These are phyloP conservation scores for Cyprinodon diabolis DNA, from an alignment of 2,797 vertebrate genomes.

Conservation along the genomic window DNA sequence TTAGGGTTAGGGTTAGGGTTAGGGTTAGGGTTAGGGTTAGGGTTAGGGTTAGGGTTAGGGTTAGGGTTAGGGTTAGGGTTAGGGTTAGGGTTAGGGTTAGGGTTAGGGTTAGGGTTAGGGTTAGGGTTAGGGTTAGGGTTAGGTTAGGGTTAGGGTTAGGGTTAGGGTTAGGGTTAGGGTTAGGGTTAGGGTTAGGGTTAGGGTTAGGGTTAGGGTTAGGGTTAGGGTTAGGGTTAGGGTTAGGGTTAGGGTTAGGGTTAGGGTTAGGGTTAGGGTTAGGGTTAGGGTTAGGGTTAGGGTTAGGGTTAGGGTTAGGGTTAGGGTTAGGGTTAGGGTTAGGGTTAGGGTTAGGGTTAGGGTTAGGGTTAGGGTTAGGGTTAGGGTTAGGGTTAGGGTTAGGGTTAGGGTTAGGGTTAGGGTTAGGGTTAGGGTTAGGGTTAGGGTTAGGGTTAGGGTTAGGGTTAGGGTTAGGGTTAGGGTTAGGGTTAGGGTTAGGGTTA, in stretches of 20 bases:
- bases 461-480: background rate
- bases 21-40: constrained; percentile 1
- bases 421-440: background rate
- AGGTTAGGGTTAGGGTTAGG: constrained; percentile 10
- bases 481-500: background rate
- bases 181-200: background rate
- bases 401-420: background rate
- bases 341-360: constrained; percentile 6
- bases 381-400: constrained; percentile 3
- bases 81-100: constrained; percentile 12
- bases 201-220: background rate
- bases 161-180: constrained; percentile 1
- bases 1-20: constrained; percentile 1
- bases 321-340: constrained; percentile 5
- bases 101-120: constrained; percentile 18
- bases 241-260: background rate
- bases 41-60: background rate
- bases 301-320: background rate
- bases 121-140: constrained; percentile 11
- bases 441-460: background rate
- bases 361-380: constrained; percentile 4
- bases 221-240: background rate
- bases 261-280: background rate
- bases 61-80: constrained; percentile 1
- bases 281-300: background rate